Conservation (phyloP, 2,797 vertebrate genomes). For the Trachurus trachurus region DNA sequence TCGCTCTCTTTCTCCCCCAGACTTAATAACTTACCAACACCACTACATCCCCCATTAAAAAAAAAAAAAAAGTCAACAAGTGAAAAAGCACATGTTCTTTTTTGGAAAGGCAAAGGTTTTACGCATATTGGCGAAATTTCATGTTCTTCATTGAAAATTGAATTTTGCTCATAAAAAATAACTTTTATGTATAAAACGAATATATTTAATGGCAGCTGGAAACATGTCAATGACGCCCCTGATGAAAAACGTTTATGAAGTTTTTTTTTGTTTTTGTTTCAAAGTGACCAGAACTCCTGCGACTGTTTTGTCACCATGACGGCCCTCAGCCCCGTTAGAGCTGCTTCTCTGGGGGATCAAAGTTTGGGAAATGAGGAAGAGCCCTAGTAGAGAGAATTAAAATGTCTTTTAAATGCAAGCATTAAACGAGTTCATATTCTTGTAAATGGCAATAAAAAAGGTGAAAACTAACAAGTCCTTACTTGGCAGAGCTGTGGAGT, state of each 20-base stretch:
- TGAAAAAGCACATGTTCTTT: slow-evolving; percentile 7
- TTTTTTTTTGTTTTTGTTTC: not conserved
- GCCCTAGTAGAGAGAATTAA: not conserved
- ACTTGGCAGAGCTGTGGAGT: not conserved
- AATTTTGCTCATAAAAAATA: not conserved
- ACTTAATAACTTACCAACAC: slow-evolving; percentile 62
- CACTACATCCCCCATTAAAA: slow-evolving; percentile 2
- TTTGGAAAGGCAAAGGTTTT: not conserved
- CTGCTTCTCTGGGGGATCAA: not conserved
- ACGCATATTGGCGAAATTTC: not conserved
- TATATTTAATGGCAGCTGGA: slow-evolving; percentile 1
- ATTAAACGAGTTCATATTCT: not conserved
- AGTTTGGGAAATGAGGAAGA: not conserved
- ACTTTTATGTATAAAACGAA: not conserved
- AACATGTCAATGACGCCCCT: not conserved
- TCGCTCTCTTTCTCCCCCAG: not conserved
- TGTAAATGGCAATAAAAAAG: slow-evolving; percentile 16
- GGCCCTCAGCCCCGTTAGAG: not conserved
- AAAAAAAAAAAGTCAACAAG: not conserved
- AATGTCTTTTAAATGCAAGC: not conserved
- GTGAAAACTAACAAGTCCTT: not conserved
- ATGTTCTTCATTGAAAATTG: not conserved
- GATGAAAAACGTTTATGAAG: not conserved
- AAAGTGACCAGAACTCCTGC: not conserved
- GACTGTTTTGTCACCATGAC: not conserved